Percentiles rank a stretch among this genome's conserved stretches.
Conservation (phyloP, 37 sponge, comb jelly and placozoan genomes). For the Spongilla lacustris region DNA sequence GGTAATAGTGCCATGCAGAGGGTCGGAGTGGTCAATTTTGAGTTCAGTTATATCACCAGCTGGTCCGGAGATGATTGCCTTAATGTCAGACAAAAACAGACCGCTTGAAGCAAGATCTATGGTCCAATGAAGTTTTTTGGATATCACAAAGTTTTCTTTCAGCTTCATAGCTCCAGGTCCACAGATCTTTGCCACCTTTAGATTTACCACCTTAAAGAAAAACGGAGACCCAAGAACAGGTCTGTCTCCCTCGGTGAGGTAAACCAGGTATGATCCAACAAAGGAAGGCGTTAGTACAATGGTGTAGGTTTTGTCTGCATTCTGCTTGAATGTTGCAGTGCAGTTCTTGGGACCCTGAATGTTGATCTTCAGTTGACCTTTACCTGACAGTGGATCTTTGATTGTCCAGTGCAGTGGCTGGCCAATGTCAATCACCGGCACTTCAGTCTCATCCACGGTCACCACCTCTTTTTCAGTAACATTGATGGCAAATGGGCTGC, state of each 20-base stretch:
- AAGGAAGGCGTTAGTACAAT: conserved; percentile 27
- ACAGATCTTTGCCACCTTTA: conserved; percentile 44
- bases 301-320: conserved; percentile 44
- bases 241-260: conserved; percentile 33
- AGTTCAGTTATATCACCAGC: too few species aligned
- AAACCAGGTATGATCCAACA: conserved; percentile 52
- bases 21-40: too few species aligned
- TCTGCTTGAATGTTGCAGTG: conserved; percentile 11
- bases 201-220: conserved; percentile 60
- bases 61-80: too few species aligned
- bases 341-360: conserved; percentile 43
- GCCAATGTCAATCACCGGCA: conserved; percentile 4
- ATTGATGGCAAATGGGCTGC: conserved; percentile 25
- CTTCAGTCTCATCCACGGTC: too few species aligned
- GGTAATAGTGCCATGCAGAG: too few species aligned
- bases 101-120: too few species aligned
- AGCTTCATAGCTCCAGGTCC: conserved; percentile 62
- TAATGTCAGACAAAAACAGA: too few species aligned
- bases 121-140: too few species aligned
- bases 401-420: conserved; percentile 39
- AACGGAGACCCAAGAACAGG: conserved; percentile 62
- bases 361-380: conserved; percentile 49
- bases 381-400: conserved; percentile 50
- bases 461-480: background rate
- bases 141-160: too few species aligned